A percentile compares a stretch with the other conserved stretches of the same genome.
phyloP scores from a whole-genome alignment of 1,140 invertebrate genomes.

The Listronotus oregonensis region DNA sequence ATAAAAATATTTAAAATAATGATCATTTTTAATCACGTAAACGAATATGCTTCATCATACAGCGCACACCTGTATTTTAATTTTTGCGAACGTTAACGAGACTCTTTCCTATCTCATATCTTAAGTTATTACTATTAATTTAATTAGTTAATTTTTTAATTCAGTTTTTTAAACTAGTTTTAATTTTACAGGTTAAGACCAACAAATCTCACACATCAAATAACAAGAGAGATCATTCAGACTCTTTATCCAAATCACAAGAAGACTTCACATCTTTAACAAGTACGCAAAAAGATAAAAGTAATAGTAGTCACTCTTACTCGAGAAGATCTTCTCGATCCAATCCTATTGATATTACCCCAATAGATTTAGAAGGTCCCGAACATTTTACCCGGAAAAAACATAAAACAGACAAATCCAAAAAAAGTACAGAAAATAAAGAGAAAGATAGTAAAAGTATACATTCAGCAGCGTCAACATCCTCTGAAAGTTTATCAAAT shows the following conservation, averaged over 20 bases:
- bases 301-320: background rate
- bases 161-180: background rate
- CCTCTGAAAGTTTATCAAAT: background rate
- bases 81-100: no score
- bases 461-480: constrained; percentile 15
- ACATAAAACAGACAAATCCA: constrained; percentile 10
- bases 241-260: constrained; percentile 6
- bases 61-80: no score
- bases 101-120: no score
- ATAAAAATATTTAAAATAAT: no score
- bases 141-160: no score
- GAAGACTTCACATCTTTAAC: background rate
- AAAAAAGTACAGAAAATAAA: background rate
- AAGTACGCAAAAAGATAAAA: background rate
- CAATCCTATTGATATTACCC: constrained; percentile 21
- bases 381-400: constrained; percentile 15
- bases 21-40: no score
- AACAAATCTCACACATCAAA: background rate
- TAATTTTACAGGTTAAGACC: constrained; percentile 6
- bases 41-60: no score
- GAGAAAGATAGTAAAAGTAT: background rate
- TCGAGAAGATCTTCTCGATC: constrained; percentile 16
- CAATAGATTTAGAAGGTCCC: constrained; percentile 15
- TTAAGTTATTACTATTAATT: no score
- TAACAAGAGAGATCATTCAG: constrained; percentile 13